These are phyloP conservation scores for Aphelinus certus DNA, from an alignment of 1,140 invertebrate species.

Conservation along the genomic window DNA sequence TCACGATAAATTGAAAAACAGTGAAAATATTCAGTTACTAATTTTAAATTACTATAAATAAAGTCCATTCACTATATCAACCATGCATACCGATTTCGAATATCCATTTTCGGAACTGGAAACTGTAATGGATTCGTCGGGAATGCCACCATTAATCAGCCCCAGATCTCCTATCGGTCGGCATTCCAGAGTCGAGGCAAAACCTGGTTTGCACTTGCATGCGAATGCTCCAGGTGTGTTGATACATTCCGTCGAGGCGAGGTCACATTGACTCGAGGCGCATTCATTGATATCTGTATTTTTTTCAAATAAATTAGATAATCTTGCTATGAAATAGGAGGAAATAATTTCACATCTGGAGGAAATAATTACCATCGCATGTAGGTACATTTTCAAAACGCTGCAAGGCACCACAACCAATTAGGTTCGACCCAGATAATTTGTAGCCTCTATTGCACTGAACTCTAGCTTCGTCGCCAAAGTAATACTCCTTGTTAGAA, in stretches of 20 bases:
- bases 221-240: conserved; percentile 92
- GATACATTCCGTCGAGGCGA: conserved; percentile 89
- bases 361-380: conserved; percentile 73
- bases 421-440: conserved; percentile 84
- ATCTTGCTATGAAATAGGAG: not conserved
- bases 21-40: too few species aligned
- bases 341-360: too few species aligned
- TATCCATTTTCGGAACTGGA: conserved; percentile 85
- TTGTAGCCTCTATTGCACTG: conserved; percentile 92
- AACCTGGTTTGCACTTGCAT: conserved; percentile 88
- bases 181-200: conserved; percentile 88
- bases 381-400: conserved; percentile 84
- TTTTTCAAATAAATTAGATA: not conserved
- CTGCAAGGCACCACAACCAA: conserved; percentile 88
- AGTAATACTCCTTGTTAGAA: conserved; percentile 78
- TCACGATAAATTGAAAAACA: too few species aligned
- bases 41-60: too few species aligned
- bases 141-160: conserved; percentile 87
- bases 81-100: conserved; percentile 75
- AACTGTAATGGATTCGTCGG: conserved; percentile 87
- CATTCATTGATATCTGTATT: conserved; percentile 90
- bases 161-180: conserved; percentile 89
- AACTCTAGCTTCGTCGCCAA: conserved; percentile 89
- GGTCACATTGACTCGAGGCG: conserved; percentile 86
- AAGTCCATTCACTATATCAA: conserved; percentile 12